phyloP scores from a whole-genome alignment of 2,113 vertebrate genomes.

The Neotoma lepida region DNA sequence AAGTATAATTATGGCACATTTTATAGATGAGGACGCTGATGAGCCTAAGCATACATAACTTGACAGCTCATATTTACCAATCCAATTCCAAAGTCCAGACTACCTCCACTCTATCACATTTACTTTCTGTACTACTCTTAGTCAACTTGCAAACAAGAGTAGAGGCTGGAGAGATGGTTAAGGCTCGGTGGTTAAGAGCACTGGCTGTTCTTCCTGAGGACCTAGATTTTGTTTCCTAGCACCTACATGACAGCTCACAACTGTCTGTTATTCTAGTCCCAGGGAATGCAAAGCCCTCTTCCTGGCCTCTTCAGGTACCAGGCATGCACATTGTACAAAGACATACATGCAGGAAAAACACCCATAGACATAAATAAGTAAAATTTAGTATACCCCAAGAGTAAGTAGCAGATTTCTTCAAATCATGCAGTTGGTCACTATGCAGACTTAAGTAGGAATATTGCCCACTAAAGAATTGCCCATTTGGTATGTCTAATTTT shows the following conservation, averaged over 20 bases:
- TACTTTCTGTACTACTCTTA: not conserved
- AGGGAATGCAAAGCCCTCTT: not conserved
- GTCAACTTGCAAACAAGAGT: not conserved
- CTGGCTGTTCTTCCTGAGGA: not conserved
- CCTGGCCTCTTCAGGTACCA: not conserved
- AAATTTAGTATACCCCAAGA: not conserved
- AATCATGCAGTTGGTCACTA: not conserved
- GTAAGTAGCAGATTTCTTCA: not conserved
- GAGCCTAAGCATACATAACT: not conserved
- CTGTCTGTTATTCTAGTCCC: not conserved
- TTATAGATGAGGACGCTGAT: conserved; percentile 10
- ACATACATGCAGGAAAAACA: not conserved
- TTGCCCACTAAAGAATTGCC: not conserved
- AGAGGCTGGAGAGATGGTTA: not conserved
- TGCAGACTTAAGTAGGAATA: not conserved
- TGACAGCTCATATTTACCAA: not conserved
- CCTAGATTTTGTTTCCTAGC: not conserved
- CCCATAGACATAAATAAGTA: not conserved
- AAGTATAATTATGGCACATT: not conserved
- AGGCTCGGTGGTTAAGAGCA: not conserved
- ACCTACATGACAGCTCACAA: not conserved
- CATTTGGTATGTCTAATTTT: not conserved
- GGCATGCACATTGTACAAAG: not conserved
- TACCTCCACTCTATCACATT: not conserved
- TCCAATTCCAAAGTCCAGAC: not conserved